Evolutionary conservation across 1,140 invertebrate genomes (phyloP).

Genomic region (Pseudomyrmex cubaensis): DNA sequence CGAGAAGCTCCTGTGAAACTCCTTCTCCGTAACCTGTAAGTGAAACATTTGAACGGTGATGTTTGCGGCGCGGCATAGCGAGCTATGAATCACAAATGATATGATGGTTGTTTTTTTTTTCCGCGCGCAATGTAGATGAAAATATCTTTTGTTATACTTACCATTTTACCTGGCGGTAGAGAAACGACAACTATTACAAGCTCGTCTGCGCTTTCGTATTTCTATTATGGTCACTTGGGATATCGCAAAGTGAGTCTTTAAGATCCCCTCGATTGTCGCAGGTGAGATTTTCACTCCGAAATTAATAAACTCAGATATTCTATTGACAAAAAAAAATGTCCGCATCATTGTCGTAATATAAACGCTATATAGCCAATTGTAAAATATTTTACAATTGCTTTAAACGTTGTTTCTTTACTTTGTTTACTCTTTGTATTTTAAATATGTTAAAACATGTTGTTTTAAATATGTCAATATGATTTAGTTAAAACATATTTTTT

Average conservation of each 20-base stretch:
- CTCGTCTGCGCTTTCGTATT: constrained; percentile 86
- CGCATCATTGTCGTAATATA: constrained; percentile 81
- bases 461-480: too few species aligned
- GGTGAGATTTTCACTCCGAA: constrained; percentile 48
- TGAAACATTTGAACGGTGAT: background rate
- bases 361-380: constrained; percentile 24
- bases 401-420: background rate
- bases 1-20: constrained; percentile 10
- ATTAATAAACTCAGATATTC: constrained; percentile 87
- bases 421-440: background rate
- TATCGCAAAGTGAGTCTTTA: constrained; percentile 87
- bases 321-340: constrained; percentile 83
- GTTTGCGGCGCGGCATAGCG: too few species aligned
- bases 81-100: background rate
- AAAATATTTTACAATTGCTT: background rate
- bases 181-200: constrained; percentile 87
- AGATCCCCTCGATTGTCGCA: constrained; percentile 87
- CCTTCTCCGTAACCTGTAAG: constrained; percentile 32
- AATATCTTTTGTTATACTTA: constrained; percentile 44
- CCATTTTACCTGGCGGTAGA: constrained; percentile 69
- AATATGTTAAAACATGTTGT: background rate
- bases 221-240: constrained; percentile 89
- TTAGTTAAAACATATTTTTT: too few species aligned
- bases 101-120: background rate
- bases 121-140: background rate